A percentile compares a stretch with the other conserved stretches of the same genome.
These are phyloP conservation scores for Cyclophora albipunctata DNA, from an alignment of 2,888 invertebrate species.

Conservation along the genomic window DNA sequence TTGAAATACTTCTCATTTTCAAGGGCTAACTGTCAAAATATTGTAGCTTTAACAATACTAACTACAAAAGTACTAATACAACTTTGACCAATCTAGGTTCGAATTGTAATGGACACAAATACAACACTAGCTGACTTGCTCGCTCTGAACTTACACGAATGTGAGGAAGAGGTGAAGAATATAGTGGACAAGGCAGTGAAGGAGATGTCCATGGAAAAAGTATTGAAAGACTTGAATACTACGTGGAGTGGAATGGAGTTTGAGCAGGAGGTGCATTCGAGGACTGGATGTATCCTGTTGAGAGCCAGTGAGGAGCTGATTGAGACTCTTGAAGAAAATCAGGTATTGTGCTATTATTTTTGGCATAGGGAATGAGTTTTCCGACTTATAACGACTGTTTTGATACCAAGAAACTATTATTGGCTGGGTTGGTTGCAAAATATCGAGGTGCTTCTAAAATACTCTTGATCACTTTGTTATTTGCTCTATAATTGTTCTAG, in stretches of 20 bases:
- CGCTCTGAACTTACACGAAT: conserved; percentile 94
- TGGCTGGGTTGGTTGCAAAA: no score
- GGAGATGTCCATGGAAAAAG: conserved; percentile 99
- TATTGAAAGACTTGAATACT: conserved; percentile 89
- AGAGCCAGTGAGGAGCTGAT: conserved; percentile 96
- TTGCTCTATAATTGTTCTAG: no score
- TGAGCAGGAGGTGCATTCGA: conserved; percentile 89
- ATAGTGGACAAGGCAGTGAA: conserved; percentile 99
- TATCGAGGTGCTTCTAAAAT: no score
- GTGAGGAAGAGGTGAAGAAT: conserved; percentile 97
- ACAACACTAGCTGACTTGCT: conserved; percentile 94
- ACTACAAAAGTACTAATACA: no score
- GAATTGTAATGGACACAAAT: conserved; percentile 93
- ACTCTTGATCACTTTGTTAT: no score
- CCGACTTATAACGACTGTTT: no score
- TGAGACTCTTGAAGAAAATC: conserved; percentile 97
- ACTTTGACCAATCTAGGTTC: conserved; percentile 76
- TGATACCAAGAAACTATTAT: no score
- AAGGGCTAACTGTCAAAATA: no score
- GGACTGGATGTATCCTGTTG: conserved; percentile 90
- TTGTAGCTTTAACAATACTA: no score
- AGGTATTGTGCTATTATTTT: conserved; percentile 70
- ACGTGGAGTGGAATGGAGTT: conserved; percentile 97
- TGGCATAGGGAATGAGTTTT: no score
- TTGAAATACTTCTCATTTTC: no score